Conservation (phyloP, 2,888 invertebrate genomes). For the Caenorhabditis becei region DNA sequence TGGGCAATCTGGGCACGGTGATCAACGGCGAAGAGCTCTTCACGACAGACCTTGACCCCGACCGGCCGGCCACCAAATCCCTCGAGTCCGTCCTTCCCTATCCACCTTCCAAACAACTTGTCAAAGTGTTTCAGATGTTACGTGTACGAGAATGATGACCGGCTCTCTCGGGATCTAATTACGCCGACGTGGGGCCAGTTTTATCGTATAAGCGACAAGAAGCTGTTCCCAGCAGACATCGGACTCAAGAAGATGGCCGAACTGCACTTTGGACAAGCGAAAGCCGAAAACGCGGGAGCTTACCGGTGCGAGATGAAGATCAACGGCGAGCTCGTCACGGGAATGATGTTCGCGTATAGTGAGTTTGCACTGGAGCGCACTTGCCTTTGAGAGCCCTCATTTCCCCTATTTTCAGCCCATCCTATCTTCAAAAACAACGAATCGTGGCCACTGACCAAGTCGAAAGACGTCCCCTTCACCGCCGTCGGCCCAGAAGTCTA, state of each 20-base stretch:
- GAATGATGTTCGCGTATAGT: constrained; percentile 78
- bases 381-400: neutral
- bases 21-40: constrained; percentile 66
- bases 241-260: constrained; percentile 63
- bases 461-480: constrained; percentile 56
- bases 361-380: constrained; percentile 36
- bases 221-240: constrained; percentile 62
- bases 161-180: too few species aligned
- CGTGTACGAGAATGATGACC: constrained; percentile 54
- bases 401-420: constrained; percentile 62
- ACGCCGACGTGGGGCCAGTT: constrained; percentile 61
- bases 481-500: constrained; percentile 36
- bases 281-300: constrained; percentile 68
- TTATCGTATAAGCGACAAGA: constrained; percentile 58
- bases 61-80: constrained; percentile 41
- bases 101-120: neutral
- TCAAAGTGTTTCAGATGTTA: constrained; percentile 72
- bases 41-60: constrained; percentile 62
- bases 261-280: constrained; percentile 66
- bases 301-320: constrained; percentile 75
- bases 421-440: constrained; percentile 75
- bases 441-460: constrained; percentile 62
- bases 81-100: constrained; percentile 63
- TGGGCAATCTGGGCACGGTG: constrained; percentile 73
- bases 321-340: constrained; percentile 62